phyloP scores from a whole-genome alignment of 2,888 invertebrate genomes.

The Rhogogaster chlorosoma region DNA sequence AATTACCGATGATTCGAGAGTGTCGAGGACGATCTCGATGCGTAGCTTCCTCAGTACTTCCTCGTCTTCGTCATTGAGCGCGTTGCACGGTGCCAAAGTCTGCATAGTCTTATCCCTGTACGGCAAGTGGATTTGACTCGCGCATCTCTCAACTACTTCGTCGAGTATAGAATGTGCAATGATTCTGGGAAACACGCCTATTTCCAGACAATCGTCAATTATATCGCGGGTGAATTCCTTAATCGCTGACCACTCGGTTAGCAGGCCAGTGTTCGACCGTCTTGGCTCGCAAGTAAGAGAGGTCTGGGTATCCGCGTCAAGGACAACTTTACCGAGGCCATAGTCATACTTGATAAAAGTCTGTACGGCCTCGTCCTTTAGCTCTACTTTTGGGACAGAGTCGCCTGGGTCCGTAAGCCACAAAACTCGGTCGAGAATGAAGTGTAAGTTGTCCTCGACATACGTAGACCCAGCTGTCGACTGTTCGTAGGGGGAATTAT shows the following conservation, averaged over 20 bases:
- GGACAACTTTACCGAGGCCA: conserved; percentile 52
- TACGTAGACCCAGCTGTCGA: conserved; percentile 52
- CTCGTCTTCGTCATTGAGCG: conserved; percentile 59
- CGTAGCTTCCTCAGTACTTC: conserved; percentile 61
- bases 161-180: conserved; percentile 58
- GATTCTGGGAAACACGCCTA: conserved; percentile 54
- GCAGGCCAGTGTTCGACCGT: conserved; percentile 62
- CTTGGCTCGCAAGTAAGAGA: conserved; percentile 63
- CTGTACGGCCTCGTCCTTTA: conserved; percentile 52
- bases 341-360: conserved; percentile 61
- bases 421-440: conserved; percentile 58
- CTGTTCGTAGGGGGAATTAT: conserved; percentile 19
- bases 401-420: conserved; percentile 62
- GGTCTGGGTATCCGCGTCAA: conserved; percentile 63
- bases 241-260: conserved; percentile 57
- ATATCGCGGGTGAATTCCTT: conserved; percentile 54
- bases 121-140: conserved; percentile 56
- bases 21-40: conserved; percentile 58
- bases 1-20: conserved; percentile 59
- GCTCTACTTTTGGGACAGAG: neutral
- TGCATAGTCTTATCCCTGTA: conserved; percentile 57
- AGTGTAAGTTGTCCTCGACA: conserved; percentile 57
- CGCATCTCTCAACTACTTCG: conserved; percentile 61
- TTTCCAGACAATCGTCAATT: conserved; percentile 59
- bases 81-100: conserved; percentile 60